Conservation (phyloP, 2,113 vertebrate species). For the Bombycilla garrulus region DNA sequence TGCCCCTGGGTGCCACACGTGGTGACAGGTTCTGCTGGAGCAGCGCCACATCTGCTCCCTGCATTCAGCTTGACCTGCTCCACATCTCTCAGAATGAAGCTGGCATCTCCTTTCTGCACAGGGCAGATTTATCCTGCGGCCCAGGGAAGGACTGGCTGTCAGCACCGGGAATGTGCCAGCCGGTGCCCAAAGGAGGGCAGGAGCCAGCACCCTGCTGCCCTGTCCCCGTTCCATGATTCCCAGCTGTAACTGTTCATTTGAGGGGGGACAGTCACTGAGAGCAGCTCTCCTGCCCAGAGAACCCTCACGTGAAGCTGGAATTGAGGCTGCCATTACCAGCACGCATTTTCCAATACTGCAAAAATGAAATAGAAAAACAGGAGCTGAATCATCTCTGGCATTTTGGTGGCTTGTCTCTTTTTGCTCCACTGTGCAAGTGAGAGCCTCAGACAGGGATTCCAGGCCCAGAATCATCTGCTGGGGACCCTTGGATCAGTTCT, state of each 20-base stretch:
- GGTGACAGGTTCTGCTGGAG: not conserved
- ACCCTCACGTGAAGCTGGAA: rapidly evolving
- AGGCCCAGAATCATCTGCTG: not conserved
- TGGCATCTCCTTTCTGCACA: rapidly evolving
- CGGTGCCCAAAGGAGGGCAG: not conserved
- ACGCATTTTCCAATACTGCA: not conserved
- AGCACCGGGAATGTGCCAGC: rapidly evolving
- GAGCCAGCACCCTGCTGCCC: not conserved
- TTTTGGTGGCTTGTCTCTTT: not conserved
- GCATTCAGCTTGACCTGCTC: not conserved
- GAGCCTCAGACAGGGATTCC: not conserved
- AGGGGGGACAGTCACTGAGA: not conserved
- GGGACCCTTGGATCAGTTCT: not conserved
- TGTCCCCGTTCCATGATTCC: not conserved
- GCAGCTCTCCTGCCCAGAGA: not conserved
- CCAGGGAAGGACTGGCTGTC: not conserved
- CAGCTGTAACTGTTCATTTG: not conserved
- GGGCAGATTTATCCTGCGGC: rapidly evolving
- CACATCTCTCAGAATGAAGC: not conserved
- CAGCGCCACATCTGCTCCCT: not conserved
- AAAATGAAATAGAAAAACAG: not conserved
- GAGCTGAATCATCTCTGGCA: not conserved
- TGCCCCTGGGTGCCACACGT: rapidly evolving
- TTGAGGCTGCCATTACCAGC: not conserved
- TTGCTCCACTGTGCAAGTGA: not conserved